These are phyloP conservation scores for Tamandua tetradactyla DNA, from an alignment of 2,797 vertebrate species.

Conservation along the genomic window DNA sequence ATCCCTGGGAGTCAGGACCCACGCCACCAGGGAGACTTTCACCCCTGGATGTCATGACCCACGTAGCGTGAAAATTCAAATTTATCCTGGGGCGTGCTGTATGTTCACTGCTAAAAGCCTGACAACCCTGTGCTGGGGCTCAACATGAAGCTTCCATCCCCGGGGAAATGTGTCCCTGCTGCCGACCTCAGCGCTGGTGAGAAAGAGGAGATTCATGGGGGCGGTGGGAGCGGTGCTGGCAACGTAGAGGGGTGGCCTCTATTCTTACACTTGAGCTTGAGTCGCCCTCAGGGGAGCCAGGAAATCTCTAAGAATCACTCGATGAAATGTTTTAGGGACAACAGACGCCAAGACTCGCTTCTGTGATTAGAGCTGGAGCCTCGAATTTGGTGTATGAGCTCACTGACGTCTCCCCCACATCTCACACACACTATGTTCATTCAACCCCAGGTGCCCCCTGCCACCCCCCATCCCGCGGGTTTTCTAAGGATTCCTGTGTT, in stretches of 20 bases:
- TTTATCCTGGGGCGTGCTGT: not conserved
- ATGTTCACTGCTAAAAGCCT: not conserved
- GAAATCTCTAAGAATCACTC: not conserved
- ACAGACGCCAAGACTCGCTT: not conserved
- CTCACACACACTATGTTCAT: not conserved
- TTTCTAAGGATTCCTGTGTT: slow-evolving; percentile 56
- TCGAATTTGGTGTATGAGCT: not conserved
- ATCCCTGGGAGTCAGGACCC: too few species aligned
- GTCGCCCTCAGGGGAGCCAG: not conserved
- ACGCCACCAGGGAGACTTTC: too few species aligned
- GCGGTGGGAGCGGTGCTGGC: not conserved
- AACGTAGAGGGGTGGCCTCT: too few species aligned
- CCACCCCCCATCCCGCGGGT: not conserved
- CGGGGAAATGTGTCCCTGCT: not conserved
- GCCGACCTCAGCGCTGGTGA: not conserved
- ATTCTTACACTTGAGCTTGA: not conserved
- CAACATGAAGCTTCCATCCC: not conserved
- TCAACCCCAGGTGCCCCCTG: not conserved
- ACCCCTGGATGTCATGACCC: too few species aligned
- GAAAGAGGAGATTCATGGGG: not conserved
- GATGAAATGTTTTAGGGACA: slow-evolving; percentile 54
- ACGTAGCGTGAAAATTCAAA: not conserved
- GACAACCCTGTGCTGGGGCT: not conserved
- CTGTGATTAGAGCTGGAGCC: not conserved
- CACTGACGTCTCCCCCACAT: rapidly evolving